Evolutionary conservation across 2,113 vertebrate species (phyloP), one percentile per base, ranked within the genome.

Genomic region (Shinisaurus crocodilurus): DNA sequence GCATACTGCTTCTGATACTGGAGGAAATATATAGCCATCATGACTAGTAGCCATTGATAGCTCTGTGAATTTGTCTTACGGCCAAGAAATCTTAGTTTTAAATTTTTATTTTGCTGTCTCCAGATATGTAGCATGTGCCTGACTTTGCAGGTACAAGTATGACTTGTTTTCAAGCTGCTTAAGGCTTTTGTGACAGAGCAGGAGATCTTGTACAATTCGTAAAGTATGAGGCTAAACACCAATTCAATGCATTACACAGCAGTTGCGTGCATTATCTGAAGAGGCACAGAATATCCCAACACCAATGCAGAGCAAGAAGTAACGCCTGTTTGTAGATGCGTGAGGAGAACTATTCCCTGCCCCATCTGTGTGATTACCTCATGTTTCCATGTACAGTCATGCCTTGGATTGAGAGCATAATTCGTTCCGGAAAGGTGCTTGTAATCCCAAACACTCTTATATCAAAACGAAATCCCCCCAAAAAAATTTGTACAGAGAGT

Each of bases 141-240:
- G 32, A 37, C 48, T 75, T 63, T 63, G 87, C n/a, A n/a, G n/a
- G 89, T 9, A 0, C 54, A 4, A 32, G 40, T 6, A 25, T 76
- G 69, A 70, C n/a, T 20, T 60, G 16, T 40, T 75, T 27, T 74
- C 27, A 67, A 60, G 40, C 27, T 75, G 82, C 2, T 6, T 1
- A 0, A 57, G 76, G 0, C 15, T 0, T 8, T 7, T 27, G 37
- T 9, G 23, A 13, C 16, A 48, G 29, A 9, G 37, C n/a, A n/a
- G 57, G 57, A 2, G 5, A 23, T 43, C 9, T 74, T 15, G 29
- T 20, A n/a, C 27, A 27, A 45, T 76, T 63, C 16, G 65, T 40
- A 77, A 45, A 32, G 29, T 80, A 32, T 25, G 27, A 87, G 40
- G 57, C 57, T 65, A 45, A 77, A 65, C 3, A 20, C 15, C 25